Conservation (phyloP, 1,140 invertebrate genomes). For the Drosophila kikkawai region DNA sequence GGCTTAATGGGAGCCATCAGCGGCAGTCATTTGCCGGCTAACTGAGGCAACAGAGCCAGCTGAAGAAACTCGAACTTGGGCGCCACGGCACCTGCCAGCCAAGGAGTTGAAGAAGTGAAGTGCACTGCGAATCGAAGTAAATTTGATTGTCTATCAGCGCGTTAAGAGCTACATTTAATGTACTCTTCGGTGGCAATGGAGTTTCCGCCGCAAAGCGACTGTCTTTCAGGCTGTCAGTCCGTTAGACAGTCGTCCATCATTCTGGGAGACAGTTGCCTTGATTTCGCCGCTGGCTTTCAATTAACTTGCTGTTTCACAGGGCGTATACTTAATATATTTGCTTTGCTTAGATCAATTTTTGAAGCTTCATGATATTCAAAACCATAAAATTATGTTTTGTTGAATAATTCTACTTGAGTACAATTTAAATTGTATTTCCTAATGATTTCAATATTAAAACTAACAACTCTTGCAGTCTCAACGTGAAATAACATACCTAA, state of each 20-base stretch:
- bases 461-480: too few species aligned
- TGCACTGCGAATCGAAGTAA: slow-evolving; percentile 50
- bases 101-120: slow-evolving; percentile 26
- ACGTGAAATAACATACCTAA: neutral
- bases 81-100: slow-evolving; percentile 29
- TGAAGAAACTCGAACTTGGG: slow-evolving; percentile 13
- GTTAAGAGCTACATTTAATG: slow-evolving; percentile 62
- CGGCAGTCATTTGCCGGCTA: slow-evolving; percentile 37
- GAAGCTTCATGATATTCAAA: slow-evolving; percentile 1
- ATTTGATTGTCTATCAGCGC: slow-evolving; percentile 71
- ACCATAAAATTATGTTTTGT: neutral
- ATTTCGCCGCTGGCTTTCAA: slow-evolving; percentile 43
- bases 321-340: slow-evolving; percentile 17
- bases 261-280: slow-evolving; percentile 38
- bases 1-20: slow-evolving; percentile 68
- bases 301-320: slow-evolving; percentile 31
- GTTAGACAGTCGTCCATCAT: slow-evolving; percentile 30
- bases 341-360: neutral
- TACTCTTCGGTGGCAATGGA: slow-evolving; percentile 28
- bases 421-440: neutral
- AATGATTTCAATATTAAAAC: neutral
- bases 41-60: slow-evolving; percentile 13
- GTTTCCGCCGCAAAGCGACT: slow-evolving; percentile 36
- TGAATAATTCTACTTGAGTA: slow-evolving; percentile 10
- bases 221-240: slow-evolving; percentile 18